Evolutionary conservation across 1,140 invertebrate genomes (phyloP).

Genomic region (Plutomurus gul): DNA sequence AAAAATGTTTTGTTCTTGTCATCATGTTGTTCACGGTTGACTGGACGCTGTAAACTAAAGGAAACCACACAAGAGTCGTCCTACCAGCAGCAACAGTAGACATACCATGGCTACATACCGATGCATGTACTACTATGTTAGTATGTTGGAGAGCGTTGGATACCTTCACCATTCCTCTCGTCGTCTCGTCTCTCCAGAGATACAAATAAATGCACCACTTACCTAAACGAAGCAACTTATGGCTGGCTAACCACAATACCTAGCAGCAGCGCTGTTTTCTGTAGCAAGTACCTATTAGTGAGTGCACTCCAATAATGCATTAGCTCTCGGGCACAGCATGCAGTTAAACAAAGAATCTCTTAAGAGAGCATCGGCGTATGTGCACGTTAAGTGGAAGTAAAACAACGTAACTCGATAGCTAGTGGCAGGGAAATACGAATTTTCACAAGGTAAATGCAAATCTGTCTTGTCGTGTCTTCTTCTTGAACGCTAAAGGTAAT

Average conservation of each 20-base stretch:
- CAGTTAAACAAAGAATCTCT: too few species aligned
- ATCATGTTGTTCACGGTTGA: not conserved
- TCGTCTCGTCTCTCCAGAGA: too few species aligned
- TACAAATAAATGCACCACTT: too few species aligned
- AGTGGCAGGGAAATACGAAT: not conserved
- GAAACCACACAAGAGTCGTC: not conserved
- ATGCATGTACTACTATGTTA: too few species aligned
- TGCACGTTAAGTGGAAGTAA: not conserved
- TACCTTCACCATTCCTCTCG: too few species aligned
- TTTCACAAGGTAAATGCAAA: not conserved
- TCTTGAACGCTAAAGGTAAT: not conserved
- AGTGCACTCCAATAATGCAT: too few species aligned
- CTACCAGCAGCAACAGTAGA: not conserved
- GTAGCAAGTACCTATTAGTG: too few species aligned
- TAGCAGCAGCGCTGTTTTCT: too few species aligned
- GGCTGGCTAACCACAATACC: too few species aligned
- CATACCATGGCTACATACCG: not conserved
- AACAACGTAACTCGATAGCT: not conserved
- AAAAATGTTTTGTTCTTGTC: not conserved
- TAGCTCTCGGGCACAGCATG: too few species aligned
- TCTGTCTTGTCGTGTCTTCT: not conserved
- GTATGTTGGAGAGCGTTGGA: too few species aligned
- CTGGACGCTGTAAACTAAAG: not conserved
- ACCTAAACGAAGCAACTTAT: too few species aligned
- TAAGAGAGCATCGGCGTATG: not conserved